phyloP scores from a whole-genome alignment of 1,140 invertebrate genomes.

The Heliconius eleuchia region DNA sequence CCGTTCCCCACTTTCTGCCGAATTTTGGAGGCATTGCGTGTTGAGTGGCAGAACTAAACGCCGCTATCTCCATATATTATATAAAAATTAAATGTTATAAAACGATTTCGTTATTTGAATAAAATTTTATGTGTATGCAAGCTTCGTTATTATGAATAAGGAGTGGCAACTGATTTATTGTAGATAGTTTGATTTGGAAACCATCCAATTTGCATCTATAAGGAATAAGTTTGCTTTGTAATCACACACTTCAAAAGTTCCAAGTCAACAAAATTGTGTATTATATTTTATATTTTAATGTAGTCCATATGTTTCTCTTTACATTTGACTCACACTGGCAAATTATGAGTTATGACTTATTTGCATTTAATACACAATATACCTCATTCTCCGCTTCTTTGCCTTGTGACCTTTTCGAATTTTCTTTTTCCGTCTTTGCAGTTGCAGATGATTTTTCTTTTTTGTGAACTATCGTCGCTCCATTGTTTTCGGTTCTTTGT shows the following conservation, averaged over 20 bases:
- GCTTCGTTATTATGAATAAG: constrained; percentile 27
- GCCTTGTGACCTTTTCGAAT: constrained; percentile 50
- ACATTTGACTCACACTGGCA: neutral
- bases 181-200: constrained; percentile 41
- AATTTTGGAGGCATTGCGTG: too few relatives aligned
- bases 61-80: too few relatives aligned
- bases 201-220: constrained; percentile 42
- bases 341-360: neutral
- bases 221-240: constrained; percentile 41
- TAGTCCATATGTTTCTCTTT: constrained; percentile 17
- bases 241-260: constrained; percentile 37
- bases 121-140: constrained; percentile 30
- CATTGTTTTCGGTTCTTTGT: constrained; percentile 69
- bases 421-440: constrained; percentile 64
- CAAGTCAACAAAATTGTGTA: constrained; percentile 40
- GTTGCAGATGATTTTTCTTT: constrained; percentile 55
- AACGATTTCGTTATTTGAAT: constrained; percentile 20
- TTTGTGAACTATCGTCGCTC: constrained; percentile 63
- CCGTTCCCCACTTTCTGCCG: too few relatives aligned
- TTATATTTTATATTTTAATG: constrained; percentile 28
- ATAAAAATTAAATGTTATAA: neutral
- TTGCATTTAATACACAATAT: constrained; percentile 25
- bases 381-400: constrained; percentile 62
- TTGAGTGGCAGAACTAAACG: too few relatives aligned
- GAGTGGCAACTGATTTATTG: constrained; percentile 41